phyloP scores from a whole-genome alignment of 1,140 invertebrate genomes.

The Neodiprion pinetum region DNA sequence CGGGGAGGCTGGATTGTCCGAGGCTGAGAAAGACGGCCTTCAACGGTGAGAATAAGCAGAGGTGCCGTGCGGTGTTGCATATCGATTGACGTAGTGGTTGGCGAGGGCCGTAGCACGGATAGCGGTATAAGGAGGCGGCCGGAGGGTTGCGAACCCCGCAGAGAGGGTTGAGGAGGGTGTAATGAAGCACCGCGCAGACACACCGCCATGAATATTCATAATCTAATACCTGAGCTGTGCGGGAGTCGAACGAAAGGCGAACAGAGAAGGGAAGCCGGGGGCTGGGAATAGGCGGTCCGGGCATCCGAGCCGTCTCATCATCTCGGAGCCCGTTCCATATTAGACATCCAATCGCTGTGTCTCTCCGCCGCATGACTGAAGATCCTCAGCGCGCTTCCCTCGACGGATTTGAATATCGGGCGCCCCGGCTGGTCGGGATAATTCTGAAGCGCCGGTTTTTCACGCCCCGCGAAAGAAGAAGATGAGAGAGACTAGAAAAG shows the following conservation, averaged over 20 bases:
- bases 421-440: neutral
- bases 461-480: too few species aligned
- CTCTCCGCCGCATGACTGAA: neutral
- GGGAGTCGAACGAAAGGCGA: too few species aligned
- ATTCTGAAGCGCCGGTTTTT: too few species aligned
- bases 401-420: neutral
- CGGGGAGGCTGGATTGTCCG: too few species aligned
- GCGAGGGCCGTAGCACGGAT: too few species aligned
- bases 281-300: neutral
- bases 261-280: neutral
- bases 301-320: conserved; percentile 3
- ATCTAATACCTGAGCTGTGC: conserved; percentile 61
- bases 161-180: conserved; percentile 48
- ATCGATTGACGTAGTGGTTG: conserved; percentile 56
- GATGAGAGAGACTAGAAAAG: too few species aligned
- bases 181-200: conserved; percentile 62
- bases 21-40: neutral
- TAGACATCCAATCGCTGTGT: neutral
- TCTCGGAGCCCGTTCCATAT: conserved; percentile 6
- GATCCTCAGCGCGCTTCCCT: neutral
- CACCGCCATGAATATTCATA: conserved; percentile 64
- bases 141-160: conserved; percentile 15
- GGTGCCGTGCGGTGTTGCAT: conserved; percentile 56
- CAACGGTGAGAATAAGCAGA: conserved; percentile 57
- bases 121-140: conserved; percentile 33